phyloP scores from a whole-genome alignment of 2,888 invertebrate species.

The Allacma fusca region DNA sequence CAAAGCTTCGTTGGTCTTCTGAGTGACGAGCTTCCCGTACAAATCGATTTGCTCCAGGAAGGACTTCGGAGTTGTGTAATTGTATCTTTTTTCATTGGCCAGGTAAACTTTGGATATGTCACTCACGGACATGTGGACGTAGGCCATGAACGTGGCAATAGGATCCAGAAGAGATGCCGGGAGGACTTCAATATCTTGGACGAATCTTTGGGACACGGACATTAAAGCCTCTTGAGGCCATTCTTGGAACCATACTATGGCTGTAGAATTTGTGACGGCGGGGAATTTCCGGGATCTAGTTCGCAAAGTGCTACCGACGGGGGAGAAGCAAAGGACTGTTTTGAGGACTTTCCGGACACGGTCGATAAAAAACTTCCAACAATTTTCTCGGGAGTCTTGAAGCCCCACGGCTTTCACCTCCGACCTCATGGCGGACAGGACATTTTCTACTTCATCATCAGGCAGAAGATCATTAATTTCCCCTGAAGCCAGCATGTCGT shows the following conservation, averaged over 20 bases:
- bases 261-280: constrained; percentile 92
- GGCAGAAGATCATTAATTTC: constrained; percentile 95
- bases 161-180: constrained; percentile 80
- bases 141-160: constrained; percentile 92
- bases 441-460: no score
- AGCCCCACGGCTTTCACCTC: constrained; percentile 82
- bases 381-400: constrained; percentile 91
- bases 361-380: constrained; percentile 98
- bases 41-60: no score
- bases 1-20: no score
- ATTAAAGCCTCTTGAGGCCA: constrained; percentile 98
- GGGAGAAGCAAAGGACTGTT: constrained; percentile 97
- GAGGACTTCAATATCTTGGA: constrained; percentile 79
- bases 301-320: constrained; percentile 93
- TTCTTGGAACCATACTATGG: constrained; percentile 98
- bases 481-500: constrained; percentile 93
- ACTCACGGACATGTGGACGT: constrained; percentile 92
- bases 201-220: constrained; percentile 88
- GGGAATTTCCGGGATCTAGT: constrained; percentile 94
- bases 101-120: constrained; percentile 89
- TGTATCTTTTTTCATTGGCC: no score
- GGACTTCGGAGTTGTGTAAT: no score
- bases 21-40: no score
- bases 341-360: constrained; percentile 87
- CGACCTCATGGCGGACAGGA: constrained; percentile 56